A percentile compares a stretch with the other conserved stretches of the same genome.
phyloP scores from a whole-genome alignment of 2,113 vertebrate species.

The Caracal caracal region DNA sequence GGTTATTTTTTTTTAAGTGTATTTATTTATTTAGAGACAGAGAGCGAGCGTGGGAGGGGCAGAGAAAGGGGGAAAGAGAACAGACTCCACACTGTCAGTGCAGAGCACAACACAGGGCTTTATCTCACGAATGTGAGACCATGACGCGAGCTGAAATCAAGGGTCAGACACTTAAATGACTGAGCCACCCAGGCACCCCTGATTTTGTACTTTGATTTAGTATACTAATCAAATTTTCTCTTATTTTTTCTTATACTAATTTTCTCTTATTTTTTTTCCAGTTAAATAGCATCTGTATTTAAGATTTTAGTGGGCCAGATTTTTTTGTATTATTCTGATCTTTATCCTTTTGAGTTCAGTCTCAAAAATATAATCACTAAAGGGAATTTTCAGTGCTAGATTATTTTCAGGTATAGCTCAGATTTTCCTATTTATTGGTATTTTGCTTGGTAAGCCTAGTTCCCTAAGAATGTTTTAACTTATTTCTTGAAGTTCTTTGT shows the following conservation, averaged over 20 bases:
- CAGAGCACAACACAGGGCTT: no score
- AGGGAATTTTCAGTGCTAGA: conserved; percentile 61
- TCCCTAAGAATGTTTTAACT: conserved; percentile 75
- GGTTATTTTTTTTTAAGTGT: neutral
- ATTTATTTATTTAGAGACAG: no score
- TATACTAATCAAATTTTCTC: neutral
- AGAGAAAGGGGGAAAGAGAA: no score
- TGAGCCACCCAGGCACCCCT: no score
- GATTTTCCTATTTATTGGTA: neutral
- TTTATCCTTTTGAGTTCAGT: conserved; percentile 33
- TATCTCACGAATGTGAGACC: no score
- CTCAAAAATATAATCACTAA: conserved; percentile 24
- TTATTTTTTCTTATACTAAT: neutral
- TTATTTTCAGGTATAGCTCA: conserved; percentile 69
- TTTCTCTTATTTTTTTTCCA: conserved; percentile 19
- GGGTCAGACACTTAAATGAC: no score
- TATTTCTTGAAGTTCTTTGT: conserved; percentile 70
- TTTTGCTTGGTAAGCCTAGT: conserved; percentile 13
- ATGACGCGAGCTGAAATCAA: no score
- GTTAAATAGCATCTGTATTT: conserved; percentile 33
- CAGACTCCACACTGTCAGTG: no score
- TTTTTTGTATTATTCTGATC: conserved; percentile 34
- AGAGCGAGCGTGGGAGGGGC: no score
- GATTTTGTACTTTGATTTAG: conserved; percentile 26
- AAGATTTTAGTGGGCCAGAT: neutral